Percentiles rank a stretch among this genome's conserved stretches.
Evolutionary conservation across 2,888 invertebrate species (phyloP).

Genomic region (Acrocera orbiculus): DNA sequence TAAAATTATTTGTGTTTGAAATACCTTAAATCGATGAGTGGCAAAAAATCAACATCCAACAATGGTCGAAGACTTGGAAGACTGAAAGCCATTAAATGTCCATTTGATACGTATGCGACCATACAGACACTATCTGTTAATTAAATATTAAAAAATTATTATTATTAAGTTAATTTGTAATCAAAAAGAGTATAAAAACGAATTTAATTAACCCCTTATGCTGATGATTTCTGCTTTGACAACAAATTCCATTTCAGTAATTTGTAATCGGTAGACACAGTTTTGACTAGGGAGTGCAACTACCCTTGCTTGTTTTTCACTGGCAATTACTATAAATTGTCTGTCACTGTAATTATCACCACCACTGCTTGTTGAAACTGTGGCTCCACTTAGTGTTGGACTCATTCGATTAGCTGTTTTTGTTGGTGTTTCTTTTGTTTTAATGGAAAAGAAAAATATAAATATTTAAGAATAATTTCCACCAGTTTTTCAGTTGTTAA

Average conservation of each 20-base stretch:
- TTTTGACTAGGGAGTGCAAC: slow-evolving; percentile 90
- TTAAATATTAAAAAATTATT: slow-evolving; percentile 7
- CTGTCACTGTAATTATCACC: slow-evolving; percentile 46
- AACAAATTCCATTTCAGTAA: slow-evolving; percentile 84
- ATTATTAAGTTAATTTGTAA: slow-evolving; percentile 4
- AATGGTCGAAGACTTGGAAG: slow-evolving; percentile 88
- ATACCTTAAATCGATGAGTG: slow-evolving; percentile 83
- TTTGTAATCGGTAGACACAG: slow-evolving; percentile 81
- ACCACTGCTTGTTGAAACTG: slow-evolving; percentile 37
- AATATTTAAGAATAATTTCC: too few species aligned
- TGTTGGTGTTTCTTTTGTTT: slow-evolving; percentile 40
- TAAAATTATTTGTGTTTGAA: not conserved
- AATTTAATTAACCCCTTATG: slow-evolving; percentile 53
- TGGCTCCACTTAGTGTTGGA: slow-evolving; percentile 43
- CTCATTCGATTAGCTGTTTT: slow-evolving; percentile 59
- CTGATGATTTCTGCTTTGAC: slow-evolving; percentile 86
- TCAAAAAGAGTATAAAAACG: slow-evolving; percentile 11
- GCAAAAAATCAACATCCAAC: slow-evolving; percentile 85
- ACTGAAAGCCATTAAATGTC: slow-evolving; percentile 84
- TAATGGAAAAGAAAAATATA: slow-evolving; percentile 2
- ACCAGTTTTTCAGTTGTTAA: too few species aligned
- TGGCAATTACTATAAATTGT: slow-evolving; percentile 84
- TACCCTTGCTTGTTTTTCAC: slow-evolving; percentile 88
- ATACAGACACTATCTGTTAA: slow-evolving; percentile 82
- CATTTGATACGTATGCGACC: slow-evolving; percentile 86